Conservation (phyloP, 1,140 invertebrate species). For the Araneus ventricosus region DNA sequence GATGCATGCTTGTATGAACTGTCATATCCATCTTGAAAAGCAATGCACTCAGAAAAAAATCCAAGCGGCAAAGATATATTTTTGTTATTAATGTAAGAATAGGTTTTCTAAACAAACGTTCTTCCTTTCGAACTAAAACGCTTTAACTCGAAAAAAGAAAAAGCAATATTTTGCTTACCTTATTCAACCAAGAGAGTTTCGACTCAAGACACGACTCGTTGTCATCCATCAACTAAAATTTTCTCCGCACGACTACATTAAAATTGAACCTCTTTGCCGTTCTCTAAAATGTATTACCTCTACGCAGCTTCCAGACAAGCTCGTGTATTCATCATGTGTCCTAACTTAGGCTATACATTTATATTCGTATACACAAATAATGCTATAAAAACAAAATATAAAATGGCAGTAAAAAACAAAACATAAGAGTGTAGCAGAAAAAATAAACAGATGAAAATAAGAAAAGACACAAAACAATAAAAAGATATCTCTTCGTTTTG, state of each 20-base stretch:
- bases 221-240: conserved; percentile 65
- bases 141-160: conserved; percentile 23
- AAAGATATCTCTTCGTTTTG: background rate
- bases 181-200: conserved; percentile 28
- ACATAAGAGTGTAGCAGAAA: background rate
- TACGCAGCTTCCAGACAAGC: conserved; percentile 32
- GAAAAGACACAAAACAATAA: background rate
- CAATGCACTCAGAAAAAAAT: conserved; percentile 45
- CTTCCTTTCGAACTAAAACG: conserved; percentile 43
- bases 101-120: conserved; percentile 65
- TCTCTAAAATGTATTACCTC: conserved; percentile 48
- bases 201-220: conserved; percentile 47
- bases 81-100: conserved; percentile 67
- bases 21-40: conserved; percentile 54
- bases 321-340: conserved; percentile 38
- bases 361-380: background rate
- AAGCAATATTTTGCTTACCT: conserved; percentile 35
- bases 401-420: background rate
- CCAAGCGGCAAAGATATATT: conserved; percentile 33
- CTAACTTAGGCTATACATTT: background rate
- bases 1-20: conserved; percentile 50
- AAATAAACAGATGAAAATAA: background rate
- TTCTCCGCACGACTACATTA: conserved; percentile 63
- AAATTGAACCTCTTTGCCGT: conserved; percentile 61
- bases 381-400: background rate